These are phyloP conservation scores for Drosophila simulans DNA, from an alignment of 1,140 invertebrate genomes.

Conservation along the genomic window DNA sequence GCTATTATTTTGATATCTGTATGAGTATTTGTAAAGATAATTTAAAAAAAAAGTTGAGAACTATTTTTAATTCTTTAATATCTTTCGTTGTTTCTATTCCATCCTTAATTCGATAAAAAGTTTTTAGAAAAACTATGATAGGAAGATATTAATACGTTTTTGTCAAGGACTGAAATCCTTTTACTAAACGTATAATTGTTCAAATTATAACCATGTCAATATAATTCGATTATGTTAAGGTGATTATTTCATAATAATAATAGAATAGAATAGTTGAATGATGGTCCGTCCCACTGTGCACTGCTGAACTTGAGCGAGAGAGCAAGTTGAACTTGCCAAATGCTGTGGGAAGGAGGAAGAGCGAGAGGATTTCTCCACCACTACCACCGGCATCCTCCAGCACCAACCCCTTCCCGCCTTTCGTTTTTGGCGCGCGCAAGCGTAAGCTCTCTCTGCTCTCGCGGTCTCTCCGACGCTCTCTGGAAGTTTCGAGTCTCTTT, in stretches of 20 bases:
- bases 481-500: constrained; percentile 59
- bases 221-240: no score
- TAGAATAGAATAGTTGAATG: no score
- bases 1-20: no score
- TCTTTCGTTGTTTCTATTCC: neutral
- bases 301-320: constrained; percentile 35
- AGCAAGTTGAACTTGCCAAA: constrained; percentile 62
- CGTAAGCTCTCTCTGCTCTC: constrained; percentile 53
- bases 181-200: no score
- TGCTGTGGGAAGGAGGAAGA: constrained; percentile 30
- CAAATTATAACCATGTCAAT: no score
- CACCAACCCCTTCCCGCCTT: constrained; percentile 46
- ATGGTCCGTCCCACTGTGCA: constrained; percentile 13
- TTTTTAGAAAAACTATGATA: no score
- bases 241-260: no score
- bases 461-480: constrained; percentile 40
- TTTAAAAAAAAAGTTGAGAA: no score
- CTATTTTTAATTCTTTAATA: no score
- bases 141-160: no score
- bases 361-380: constrained; percentile 9
- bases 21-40: no score
- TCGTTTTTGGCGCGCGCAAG: constrained; percentile 71
- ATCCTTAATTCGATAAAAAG: neutral
- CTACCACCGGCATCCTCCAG: constrained; percentile 12
- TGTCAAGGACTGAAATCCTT: no score